Evolutionary conservation across 1,140 invertebrate genomes (phyloP).

Genomic region (Leptestheria dahalacensis): DNA sequence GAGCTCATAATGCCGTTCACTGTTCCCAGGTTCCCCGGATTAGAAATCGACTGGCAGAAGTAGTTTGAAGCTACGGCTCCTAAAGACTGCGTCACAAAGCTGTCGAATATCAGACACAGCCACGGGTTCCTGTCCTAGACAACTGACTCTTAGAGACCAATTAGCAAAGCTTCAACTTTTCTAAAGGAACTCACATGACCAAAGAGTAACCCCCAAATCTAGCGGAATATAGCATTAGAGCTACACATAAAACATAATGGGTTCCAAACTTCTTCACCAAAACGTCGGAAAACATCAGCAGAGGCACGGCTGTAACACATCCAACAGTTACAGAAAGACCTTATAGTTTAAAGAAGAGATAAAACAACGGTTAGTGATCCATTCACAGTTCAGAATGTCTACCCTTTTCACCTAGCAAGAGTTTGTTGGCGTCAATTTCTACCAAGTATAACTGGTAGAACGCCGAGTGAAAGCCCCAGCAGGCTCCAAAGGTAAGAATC

Average conservation of each 20-base stretch:
- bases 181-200: background rate
- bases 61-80: background rate
- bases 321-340: background rate
- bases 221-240: background rate
- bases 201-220: background rate
- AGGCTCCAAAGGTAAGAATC: background rate
- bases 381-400: background rate
- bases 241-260: background rate
- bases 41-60: background rate
- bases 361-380: background rate
- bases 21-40: background rate
- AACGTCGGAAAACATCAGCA: background rate
- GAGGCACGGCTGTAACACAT: background rate
- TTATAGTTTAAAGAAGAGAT: too few species aligned
- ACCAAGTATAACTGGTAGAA: background rate
- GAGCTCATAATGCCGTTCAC: background rate
- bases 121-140: background rate
- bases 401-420: background rate
- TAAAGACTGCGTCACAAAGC: background rate
- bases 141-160: background rate
- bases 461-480: background rate
- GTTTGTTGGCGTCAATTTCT: background rate
- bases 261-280: background rate
- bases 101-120: background rate
- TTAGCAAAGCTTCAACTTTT: background rate